These are phyloP conservation scores for Drosophila heteroneura DNA, from an alignment of 2,888 invertebrate species.

Conservation along the genomic window DNA sequence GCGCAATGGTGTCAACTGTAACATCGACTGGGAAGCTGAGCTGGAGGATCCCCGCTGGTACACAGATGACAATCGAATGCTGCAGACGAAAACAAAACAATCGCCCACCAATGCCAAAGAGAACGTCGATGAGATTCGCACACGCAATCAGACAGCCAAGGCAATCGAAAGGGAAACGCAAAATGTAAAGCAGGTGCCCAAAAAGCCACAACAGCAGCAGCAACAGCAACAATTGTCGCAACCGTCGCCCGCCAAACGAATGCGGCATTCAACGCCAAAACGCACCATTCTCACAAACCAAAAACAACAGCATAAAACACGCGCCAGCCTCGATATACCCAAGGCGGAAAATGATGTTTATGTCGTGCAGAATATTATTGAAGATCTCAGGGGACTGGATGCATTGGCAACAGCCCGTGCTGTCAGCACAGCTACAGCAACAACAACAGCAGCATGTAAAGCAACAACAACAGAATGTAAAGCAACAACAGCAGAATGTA, in stretches of 20 bases:
- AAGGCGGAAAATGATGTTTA: constrained; percentile 27
- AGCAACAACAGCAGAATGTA: neutral
- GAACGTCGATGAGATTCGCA: constrained; percentile 46
- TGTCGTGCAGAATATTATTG: constrained; percentile 26
- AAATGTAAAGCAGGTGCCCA: neutral
- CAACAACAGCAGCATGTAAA: neutral
- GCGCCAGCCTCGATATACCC: constrained; percentile 2
- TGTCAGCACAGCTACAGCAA: neutral
- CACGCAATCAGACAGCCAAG: neutral
- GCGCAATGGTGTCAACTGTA: constrained; percentile 28
- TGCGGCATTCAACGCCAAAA: constrained; percentile 30
- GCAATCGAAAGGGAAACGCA: neutral
- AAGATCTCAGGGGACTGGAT: constrained; percentile 33
- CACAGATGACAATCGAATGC: constrained; percentile 34
- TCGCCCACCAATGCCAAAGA: constrained; percentile 70
- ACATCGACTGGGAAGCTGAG: constrained; percentile 77
- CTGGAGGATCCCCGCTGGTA: constrained; percentile 82
- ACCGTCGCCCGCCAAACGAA: constrained; percentile 25
- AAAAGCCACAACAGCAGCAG: neutral
- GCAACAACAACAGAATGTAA: neutral
- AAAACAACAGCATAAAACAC: constrained; percentile 26
- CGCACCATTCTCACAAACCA: constrained; percentile 50
- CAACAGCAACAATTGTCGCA: neutral
- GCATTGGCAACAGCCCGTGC: neutral
- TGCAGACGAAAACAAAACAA: constrained; percentile 46